Conservation (phyloP, 2,797 vertebrate species). For the Clarias fuscus region DNA sequence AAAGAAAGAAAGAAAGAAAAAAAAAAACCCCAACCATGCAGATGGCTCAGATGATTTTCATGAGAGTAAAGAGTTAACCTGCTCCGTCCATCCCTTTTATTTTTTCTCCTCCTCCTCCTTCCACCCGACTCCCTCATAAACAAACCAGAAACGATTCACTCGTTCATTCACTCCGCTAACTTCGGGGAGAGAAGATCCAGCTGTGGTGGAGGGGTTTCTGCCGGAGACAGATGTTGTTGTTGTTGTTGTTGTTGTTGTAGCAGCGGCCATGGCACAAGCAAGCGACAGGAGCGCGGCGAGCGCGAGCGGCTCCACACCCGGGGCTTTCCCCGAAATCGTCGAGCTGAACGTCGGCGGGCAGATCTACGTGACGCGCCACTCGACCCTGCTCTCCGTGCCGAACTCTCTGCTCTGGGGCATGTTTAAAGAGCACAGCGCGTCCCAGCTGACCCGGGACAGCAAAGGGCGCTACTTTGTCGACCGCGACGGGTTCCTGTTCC, state of each 20-base stretch:
- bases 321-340: slow-evolving; percentile 80
- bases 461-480: slow-evolving; percentile 93
- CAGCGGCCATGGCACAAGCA: slow-evolving; percentile 32
- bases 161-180: background rate
- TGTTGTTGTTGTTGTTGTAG: too few species aligned
- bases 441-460: slow-evolving; percentile 81
- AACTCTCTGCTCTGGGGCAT: slow-evolving; percentile 85
- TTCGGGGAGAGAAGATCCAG: too few species aligned
- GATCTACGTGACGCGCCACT: slow-evolving; percentile 87
- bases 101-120: slow-evolving; percentile 35
- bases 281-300: slow-evolving; percentile 63
- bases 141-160: slow-evolving; percentile 4
- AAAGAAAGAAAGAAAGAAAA: too few species aligned
- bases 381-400: slow-evolving; percentile 81
- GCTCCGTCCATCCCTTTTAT: slow-evolving; percentile 10
- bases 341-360: slow-evolving; percentile 95
- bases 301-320: slow-evolving; percentile 48
- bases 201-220: background rate
- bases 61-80: slow-evolving; percentile 58
- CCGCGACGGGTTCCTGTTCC: slow-evolving; percentile 91
- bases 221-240: slow-evolving; percentile 12
- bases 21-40: too few species aligned
- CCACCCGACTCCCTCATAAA: slow-evolving; percentile 44
- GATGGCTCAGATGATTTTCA: too few species aligned
- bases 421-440: slow-evolving; percentile 75